These are phyloP conservation scores for Cynoglossus semilaevis DNA, from an alignment of 2,113 vertebrate genomes.

Conservation along the genomic window DNA sequence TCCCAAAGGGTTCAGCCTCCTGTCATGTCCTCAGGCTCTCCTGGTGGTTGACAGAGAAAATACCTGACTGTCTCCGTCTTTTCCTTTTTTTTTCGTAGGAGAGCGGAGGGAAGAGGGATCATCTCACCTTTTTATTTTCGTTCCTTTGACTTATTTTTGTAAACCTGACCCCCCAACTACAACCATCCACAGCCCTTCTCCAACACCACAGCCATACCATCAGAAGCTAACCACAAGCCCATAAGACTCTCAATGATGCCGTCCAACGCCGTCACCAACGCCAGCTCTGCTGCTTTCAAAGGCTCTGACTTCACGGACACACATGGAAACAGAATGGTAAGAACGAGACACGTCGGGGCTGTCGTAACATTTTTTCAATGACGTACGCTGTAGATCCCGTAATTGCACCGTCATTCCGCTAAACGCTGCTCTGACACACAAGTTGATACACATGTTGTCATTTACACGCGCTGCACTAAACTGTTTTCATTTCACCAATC, in stretches of 20 bases:
- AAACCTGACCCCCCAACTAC: constrained; percentile 29
- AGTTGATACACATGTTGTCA: too few species aligned
- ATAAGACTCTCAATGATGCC: constrained; percentile 73
- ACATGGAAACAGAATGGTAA: constrained; percentile 76
- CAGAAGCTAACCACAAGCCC: constrained; percentile 13
- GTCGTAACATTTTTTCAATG: too few species aligned
- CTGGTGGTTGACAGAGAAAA: too few species aligned
- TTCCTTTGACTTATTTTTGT: constrained; percentile 46
- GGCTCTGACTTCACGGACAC: constrained; percentile 65
- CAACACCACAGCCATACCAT: constrained; percentile 2
- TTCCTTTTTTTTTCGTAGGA: constrained; percentile 37
- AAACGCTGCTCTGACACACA: too few species aligned
- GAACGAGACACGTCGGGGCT: constrained; percentile 12
- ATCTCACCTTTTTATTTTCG: constrained; percentile 40
- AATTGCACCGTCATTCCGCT: too few species aligned
- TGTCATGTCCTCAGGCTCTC: too few species aligned
- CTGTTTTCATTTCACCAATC: too few species aligned
- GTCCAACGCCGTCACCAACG: constrained; percentile 78
- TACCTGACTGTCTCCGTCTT: neutral
- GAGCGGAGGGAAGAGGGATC: constrained; percentile 64
- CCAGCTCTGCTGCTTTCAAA: constrained; percentile 63
- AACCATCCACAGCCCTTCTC: constrained; percentile 8
- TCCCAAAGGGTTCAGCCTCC: too few species aligned
- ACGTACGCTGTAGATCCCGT: too few species aligned
- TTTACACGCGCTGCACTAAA: too few species aligned